Base-by-base conservation (phyloP, 2,888 invertebrate genomes). In the Mellilla xanthometata region DNA sequence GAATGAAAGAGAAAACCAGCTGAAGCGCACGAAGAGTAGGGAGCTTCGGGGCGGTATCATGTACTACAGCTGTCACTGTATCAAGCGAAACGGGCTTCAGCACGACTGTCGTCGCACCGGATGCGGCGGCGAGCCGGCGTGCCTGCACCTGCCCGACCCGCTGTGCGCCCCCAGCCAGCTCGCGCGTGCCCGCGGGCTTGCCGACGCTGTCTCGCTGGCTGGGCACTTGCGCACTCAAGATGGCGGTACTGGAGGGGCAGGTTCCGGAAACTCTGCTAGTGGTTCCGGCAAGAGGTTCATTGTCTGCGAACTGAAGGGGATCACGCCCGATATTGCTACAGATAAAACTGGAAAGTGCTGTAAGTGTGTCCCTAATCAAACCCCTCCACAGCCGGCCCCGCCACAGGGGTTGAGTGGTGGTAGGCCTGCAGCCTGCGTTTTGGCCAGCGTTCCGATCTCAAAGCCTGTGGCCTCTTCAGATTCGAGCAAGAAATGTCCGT, bases 21-120 rank as follows among this genome's bases (percentile, higher is more conserved):
- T 90, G 42, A 84, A 83, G 65, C 74, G 85, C 63, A 85, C 77
- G 4, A 88, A 85, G 55, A 90, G 90, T 65, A 85, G 91, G 42
- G 91, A 91, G 64, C 71, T 92, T 51, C 83, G 92, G 22, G 91
- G 88, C 45, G 90, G 92, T 12, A 72, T 90, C 28, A 85, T 92
- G 77, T 88, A 90, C 62, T 87, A 88, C 45, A 91, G 91, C 55
- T 92, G 92, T 62, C 90, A 91, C 60, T 92, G 92, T 65, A 87
- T 91, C 47, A 91, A 91, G 56, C 88, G 91, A 43, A 92, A 92
- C 57, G 92, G 92, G 12, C 78, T 92, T 22, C 92, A 92, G 63
- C 92, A 92, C 58, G 88, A 90, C 49, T 92, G 92, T 64, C 88
- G 90, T 19, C 82, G 91, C 22, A 86, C 86, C 1, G 90, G 87